Percentiles rank a stretch among this genome's conserved stretches.
These are phyloP conservation scores for Tortricodes alternella DNA, from an alignment of 2,888 invertebrate genomes.

Conservation along the genomic window DNA sequence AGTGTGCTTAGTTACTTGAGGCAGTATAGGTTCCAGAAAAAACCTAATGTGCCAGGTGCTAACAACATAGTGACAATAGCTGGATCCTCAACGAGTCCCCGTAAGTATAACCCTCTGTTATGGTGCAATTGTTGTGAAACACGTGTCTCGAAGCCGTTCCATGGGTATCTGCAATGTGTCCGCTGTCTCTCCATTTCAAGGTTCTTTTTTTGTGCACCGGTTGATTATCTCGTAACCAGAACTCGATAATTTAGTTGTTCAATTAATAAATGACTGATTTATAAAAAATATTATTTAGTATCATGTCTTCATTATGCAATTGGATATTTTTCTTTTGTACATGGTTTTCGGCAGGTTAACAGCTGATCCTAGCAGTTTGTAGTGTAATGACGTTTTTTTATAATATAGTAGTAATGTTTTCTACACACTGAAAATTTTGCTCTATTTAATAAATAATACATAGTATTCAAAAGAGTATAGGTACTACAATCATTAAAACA, in stretches of 20 bases:
- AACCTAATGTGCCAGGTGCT: slow-evolving; percentile 68
- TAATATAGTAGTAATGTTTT: background rate
- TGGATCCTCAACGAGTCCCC: slow-evolving; percentile 62
- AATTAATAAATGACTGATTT: background rate
- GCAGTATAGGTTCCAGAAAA: slow-evolving; percentile 87
- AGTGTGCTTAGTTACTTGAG: slow-evolving; percentile 85
- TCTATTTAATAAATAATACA: no score
- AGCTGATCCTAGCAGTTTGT: slow-evolving; percentile 15
- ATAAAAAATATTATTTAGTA: background rate
- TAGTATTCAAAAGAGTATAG: no score
- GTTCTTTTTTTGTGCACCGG: slow-evolving; percentile 40
- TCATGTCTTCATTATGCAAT: slow-evolving; percentile 21
- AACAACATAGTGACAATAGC: slow-evolving; percentile 62
- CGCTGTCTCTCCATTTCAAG: slow-evolving; percentile 48
- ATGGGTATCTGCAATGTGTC: slow-evolving; percentile 45
- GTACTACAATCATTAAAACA: no score
- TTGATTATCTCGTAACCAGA: background rate
- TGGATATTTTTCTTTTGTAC: background rate
- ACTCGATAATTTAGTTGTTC: background rate
- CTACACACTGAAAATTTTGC: no score
- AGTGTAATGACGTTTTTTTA: background rate
- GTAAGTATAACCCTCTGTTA: slow-evolving; percentile 54
- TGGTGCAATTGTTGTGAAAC: slow-evolving; percentile 28
- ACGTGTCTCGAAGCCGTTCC: slow-evolving; percentile 48
- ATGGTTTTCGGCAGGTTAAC: slow-evolving; percentile 12